phyloP scores from a whole-genome alignment of 2,797 vertebrate species.

The Emydoidea blandingii region DNA sequence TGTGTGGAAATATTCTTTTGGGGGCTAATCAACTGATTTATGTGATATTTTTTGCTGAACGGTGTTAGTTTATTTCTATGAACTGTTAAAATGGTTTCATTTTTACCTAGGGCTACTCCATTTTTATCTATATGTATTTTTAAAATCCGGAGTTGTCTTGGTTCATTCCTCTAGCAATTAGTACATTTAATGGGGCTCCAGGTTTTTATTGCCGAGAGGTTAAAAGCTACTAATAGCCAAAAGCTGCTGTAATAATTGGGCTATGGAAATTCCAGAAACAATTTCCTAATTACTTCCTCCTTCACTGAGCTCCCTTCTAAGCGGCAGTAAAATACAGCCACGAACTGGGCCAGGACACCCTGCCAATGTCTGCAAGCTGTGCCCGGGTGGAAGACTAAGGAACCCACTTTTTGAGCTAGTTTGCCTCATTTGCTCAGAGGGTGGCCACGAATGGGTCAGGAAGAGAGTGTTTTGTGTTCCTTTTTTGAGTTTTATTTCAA shows the following conservation, averaged over 20 bases:
- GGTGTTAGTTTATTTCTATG: not conserved
- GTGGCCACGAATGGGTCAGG: not conserved
- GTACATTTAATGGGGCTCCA: not conserved
- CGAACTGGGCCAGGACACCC: not conserved
- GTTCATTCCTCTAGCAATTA: not conserved
- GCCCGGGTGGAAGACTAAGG: not conserved
- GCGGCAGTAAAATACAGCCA: not conserved
- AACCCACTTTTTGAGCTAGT: not conserved
- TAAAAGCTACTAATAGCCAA: not conserved
- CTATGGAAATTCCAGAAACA: slow-evolving; percentile 13
- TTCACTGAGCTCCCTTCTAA: not conserved
- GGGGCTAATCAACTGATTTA: not conserved
- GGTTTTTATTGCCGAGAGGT: not conserved
- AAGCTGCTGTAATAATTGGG: not conserved
- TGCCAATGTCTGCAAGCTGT: not conserved
- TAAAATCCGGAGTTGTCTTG: not conserved
- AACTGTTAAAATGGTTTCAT: not conserved
- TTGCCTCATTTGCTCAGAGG: not conserved
- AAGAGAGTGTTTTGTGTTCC: not conserved
- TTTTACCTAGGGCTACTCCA: not conserved
- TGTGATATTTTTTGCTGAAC: not conserved
- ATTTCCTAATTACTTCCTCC: slow-evolving; percentile 16
- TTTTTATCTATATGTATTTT: accelerated
- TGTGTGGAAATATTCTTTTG: not conserved
- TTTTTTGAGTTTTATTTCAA: not conserved